Evolutionary conservation across 2,797 vertebrate species (phyloP).

Genomic region (Amphiprion clarkii): DNA sequence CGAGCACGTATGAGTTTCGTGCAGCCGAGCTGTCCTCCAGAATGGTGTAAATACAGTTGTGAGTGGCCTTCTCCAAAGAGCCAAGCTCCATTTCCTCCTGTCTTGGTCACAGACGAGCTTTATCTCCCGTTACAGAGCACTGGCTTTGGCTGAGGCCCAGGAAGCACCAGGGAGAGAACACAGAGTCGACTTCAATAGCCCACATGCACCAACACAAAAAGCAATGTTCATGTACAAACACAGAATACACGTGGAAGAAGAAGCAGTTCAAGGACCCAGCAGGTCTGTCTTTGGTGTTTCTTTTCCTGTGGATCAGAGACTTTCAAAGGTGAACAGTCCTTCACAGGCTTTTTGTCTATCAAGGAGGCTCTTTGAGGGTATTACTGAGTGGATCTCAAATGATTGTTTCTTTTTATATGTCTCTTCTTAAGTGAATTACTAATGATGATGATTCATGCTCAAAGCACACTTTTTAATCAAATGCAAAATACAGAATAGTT

Average conservation of each 20-base stretch:
- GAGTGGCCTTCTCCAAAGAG: slow-evolving; percentile 65
- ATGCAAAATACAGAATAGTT: slow-evolving; percentile 2
- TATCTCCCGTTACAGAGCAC: slow-evolving; percentile 73
- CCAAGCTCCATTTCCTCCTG: slow-evolving; percentile 74
- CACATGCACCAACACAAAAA: slow-evolving; percentile 31
- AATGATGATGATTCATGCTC: slow-evolving; percentile 36
- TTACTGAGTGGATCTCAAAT: slow-evolving; percentile 25
- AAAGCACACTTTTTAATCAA: slow-evolving; percentile 1
- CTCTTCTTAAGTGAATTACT: slow-evolving; percentile 37
- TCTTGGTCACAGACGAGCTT: slow-evolving; percentile 61
- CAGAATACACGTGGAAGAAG: slow-evolving; percentile 25
- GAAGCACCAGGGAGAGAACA: slow-evolving; percentile 55
- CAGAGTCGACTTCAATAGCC: slow-evolving; percentile 55
- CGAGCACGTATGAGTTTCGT: slow-evolving; percentile 35
- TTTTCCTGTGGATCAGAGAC: slow-evolving; percentile 52
- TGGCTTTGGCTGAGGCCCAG: slow-evolving; percentile 70
- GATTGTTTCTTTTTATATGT: slow-evolving; percentile 35
- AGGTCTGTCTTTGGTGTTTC: slow-evolving; percentile 45
- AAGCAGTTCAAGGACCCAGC: slow-evolving; percentile 30
- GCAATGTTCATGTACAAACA: slow-evolving; percentile 12
- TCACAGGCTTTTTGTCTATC: slow-evolving; percentile 29
- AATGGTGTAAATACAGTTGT: slow-evolving; percentile 71
- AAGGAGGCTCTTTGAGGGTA: slow-evolving; percentile 34
- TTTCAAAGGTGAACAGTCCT: slow-evolving; percentile 49
- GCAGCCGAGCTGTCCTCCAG: slow-evolving; percentile 35